Conservation (phyloP, 2,113 vertebrate species). For the Coryphaenoides rupestris region DNA sequence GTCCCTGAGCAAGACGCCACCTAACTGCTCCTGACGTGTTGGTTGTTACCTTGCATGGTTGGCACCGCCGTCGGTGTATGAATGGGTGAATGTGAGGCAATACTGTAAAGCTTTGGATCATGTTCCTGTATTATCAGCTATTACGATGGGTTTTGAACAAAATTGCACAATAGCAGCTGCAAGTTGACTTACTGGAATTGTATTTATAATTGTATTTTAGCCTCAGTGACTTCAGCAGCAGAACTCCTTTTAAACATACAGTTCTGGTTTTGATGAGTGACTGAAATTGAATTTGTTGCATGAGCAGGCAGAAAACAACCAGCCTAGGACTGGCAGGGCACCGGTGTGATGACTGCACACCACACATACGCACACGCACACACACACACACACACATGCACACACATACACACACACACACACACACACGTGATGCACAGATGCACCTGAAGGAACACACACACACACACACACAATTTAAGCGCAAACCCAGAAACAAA, state of each 20-base stretch:
- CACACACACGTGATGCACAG: neutral
- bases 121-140: neutral
- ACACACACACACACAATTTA: constrained; percentile 3
- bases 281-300: constrained; percentile 64
- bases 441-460: neutral
- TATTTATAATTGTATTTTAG: constrained; percentile 32
- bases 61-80: too few species aligned
- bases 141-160: constrained; percentile 14
- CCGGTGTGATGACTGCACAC: constrained; percentile 46
- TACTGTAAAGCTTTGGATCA: too few species aligned
- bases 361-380: constrained; percentile 9
- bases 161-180: constrained; percentile 24
- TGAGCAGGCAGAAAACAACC: constrained; percentile 60
- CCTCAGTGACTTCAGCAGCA: constrained; percentile 38
- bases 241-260: constrained; percentile 51
- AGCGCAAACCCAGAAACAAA: too few species aligned
- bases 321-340: constrained; percentile 43
- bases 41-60: too few species aligned
- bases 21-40: too few species aligned
- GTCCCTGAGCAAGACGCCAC: too few species aligned
- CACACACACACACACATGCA: constrained; percentile 19
- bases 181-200: constrained; percentile 27
- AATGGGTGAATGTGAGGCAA: too few species aligned
- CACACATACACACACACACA: neutral
- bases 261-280: constrained; percentile 51